A percentile compares a stretch with the other conserved stretches of the same genome.
These are phyloP conservation scores for Diplodus puntazzo DNA, from an alignment of 2,797 vertebrate genomes.

Conservation along the genomic window DNA sequence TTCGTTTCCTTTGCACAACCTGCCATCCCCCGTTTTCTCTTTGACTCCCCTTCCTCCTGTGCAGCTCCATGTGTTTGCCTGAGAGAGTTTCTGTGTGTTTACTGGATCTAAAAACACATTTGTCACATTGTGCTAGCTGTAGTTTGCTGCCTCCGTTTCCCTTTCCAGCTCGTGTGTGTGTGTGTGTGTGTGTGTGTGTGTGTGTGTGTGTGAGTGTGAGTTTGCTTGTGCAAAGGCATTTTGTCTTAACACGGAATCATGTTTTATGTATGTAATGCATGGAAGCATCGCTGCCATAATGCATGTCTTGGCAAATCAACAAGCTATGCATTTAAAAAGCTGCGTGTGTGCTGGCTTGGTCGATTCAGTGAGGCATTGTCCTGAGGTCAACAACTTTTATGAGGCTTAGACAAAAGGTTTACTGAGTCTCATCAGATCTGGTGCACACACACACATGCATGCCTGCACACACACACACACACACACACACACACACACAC, in stretches of 20 bases:
- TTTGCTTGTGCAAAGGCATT: constrained; percentile 33
- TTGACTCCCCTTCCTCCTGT: constrained; percentile 6
- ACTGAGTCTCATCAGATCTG: constrained; percentile 42
- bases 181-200: constrained; percentile 22
- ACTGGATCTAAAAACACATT: constrained; percentile 41
- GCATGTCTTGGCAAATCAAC: constrained; percentile 30
- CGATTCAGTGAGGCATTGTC: constrained; percentile 29
- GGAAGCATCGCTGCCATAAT: constrained; percentile 21
- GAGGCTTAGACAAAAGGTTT: constrained; percentile 54
- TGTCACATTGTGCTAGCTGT: constrained; percentile 36
- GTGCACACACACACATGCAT: constrained; percentile 1
- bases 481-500: neutral
- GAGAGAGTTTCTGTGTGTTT: constrained; percentile 12
- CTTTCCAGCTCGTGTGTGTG: constrained; percentile 18
- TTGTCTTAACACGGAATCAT: constrained; percentile 47
- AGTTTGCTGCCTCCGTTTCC: constrained; percentile 10
- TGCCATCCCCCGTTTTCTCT: neutral
- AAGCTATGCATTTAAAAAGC: constrained; percentile 29
- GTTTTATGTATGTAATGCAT: constrained; percentile 62
- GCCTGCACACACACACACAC: neutral
- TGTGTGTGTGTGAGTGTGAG: constrained; percentile 30
- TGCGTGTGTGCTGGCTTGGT: constrained; percentile 3
- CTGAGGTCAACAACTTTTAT: constrained; percentile 63
- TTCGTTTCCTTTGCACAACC: neutral
- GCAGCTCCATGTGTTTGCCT: neutral